A percentile compares a stretch with the other conserved stretches of the same genome.
phyloP scores from a whole-genome alignment of 2,797 vertebrate species.

The Typhlichthys subterraneus region DNA sequence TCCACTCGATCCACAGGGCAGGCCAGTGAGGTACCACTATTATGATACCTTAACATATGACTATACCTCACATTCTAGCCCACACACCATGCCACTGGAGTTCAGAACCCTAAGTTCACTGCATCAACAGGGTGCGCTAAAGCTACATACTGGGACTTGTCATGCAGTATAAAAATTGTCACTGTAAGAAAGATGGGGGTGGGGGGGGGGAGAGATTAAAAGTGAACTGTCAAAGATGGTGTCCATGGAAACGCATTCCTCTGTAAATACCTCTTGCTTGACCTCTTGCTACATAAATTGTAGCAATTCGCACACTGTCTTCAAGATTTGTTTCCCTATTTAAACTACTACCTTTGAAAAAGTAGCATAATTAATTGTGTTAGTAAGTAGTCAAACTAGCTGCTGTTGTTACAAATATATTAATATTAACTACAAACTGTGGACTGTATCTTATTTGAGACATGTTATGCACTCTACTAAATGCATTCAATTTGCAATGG shows the following conservation, averaged over 20 bases:
- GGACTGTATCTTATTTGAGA: too few species aligned
- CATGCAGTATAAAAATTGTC: slow-evolving; percentile 35
- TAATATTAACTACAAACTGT: neutral
- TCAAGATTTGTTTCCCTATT: slow-evolving; percentile 34
- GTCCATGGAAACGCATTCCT: slow-evolving; percentile 23
- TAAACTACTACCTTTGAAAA: slow-evolving; percentile 45
- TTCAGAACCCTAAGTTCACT: slow-evolving; percentile 91
- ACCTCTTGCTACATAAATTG: neutral
- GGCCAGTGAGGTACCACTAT: slow-evolving; percentile 95
- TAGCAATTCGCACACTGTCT: slow-evolving; percentile 3
- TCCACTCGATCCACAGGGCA: slow-evolving; percentile 81
- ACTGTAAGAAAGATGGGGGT: neutral
- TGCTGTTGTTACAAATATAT: slow-evolving; percentile 13
- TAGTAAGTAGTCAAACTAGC: neutral
- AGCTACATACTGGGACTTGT: slow-evolving; percentile 89
- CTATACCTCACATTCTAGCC: slow-evolving; percentile 92
- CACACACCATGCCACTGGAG: slow-evolving; percentile 97
- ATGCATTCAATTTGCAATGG: slow-evolving; percentile 14
- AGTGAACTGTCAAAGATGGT: slow-evolving; percentile 17
- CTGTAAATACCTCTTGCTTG: slow-evolving; percentile 12
- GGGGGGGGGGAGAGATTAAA: slow-evolving; percentile 11
- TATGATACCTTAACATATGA: slow-evolving; percentile 92
- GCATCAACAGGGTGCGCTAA: slow-evolving; percentile 91
- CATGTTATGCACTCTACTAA: too few species aligned
- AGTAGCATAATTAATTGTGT: slow-evolving; percentile 13